phyloP scores from a whole-genome alignment of 1,140 invertebrate genomes.

The Zaprionus nigranus region DNA sequence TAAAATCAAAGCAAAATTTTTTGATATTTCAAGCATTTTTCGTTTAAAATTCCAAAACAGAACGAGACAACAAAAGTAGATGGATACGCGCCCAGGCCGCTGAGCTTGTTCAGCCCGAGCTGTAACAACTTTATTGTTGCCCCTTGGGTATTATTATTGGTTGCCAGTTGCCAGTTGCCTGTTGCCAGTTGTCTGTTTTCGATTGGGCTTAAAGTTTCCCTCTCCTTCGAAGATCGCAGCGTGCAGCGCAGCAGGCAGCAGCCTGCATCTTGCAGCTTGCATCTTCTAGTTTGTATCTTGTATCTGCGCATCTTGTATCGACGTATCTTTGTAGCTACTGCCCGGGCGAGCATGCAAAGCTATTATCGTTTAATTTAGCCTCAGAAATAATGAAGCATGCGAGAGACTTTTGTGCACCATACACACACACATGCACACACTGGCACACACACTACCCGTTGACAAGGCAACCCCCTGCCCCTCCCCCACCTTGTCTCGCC shows the following conservation, averaged over 20 bases:
- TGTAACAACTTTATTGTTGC: conserved; percentile 38
- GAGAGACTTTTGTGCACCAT: conserved; percentile 40
- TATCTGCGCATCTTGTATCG: not conserved
- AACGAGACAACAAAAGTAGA: conserved; percentile 21
- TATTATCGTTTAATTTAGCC: conserved; percentile 82
- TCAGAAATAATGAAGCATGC: conserved; percentile 75
- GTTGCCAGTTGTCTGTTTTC: conserved; percentile 8
- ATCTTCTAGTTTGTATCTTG: conserved; percentile 6
- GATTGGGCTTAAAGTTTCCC: conserved; percentile 34
- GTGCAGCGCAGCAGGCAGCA: conserved; percentile 23
- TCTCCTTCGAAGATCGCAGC: not conserved
- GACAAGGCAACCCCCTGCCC: not conserved
- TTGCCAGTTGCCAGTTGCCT: conserved; percentile 22
- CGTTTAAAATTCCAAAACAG: conserved; percentile 59
- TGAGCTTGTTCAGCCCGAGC: conserved; percentile 7
- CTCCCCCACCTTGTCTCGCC: not conserved
- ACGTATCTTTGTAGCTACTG: conserved; percentile 34
- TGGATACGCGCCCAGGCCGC: conserved; percentile 11
- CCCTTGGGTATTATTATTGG: conserved; percentile 55
- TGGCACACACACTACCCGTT: not conserved
- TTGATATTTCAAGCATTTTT: conserved; percentile 66
- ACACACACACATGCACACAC: not conserved
- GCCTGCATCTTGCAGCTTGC: conserved; percentile 8
- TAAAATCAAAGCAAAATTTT: conserved; percentile 66
- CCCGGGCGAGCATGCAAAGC: conserved; percentile 69